Evolutionary conservation across 2,888 invertebrate species (phyloP), one percentile per base, ranked within the genome.

Genomic region (Iphiclides podalirius): DNA sequence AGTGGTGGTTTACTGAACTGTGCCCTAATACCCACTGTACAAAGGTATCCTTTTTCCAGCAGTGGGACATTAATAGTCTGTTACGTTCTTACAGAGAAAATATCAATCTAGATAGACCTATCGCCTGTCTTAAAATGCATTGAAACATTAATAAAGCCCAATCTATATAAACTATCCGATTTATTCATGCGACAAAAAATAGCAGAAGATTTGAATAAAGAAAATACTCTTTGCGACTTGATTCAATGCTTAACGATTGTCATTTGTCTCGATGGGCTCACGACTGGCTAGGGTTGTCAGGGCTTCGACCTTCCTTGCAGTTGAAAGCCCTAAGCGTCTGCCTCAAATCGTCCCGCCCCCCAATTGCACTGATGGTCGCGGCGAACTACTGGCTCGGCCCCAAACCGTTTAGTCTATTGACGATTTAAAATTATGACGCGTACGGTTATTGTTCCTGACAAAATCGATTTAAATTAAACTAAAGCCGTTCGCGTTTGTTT

Each of bases 381-480:
- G 17, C 12, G 31, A 31, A 16, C 16, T 1, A 26, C 48, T 48
- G 42, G 48, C 48, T 20, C 43, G 2, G 23, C 43, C 37, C 48
- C 43, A 37, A 43, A 38, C 23, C 38, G 11, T 26, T 49, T 49
- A 38, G 23, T 16, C 17, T 43, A 49, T 49, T 38, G 43, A 13
- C 12, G 33, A 14, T 31, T 48, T 42, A 31, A 42, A 48, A 48
- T 48, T 48, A 48, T 41, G 9, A 36, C 13, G 36, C 17, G 28
- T 16, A 16, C 26, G 9, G 6, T 23, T 6, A 37, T 12, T 11
- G 39, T 12, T 1, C 11, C 12, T 1, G 8, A 41, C 31, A 20
- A 16, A 15, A 44, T 36, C 37, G n/a, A 37, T 8, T 13, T 13
- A 33, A 28, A 33, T 16, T 31, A n/a, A 45, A 37, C 31, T 8